These are phyloP conservation scores for Tetanocera ferruginea DNA, from an alignment of 2,888 invertebrate species.

Conservation along the genomic window DNA sequence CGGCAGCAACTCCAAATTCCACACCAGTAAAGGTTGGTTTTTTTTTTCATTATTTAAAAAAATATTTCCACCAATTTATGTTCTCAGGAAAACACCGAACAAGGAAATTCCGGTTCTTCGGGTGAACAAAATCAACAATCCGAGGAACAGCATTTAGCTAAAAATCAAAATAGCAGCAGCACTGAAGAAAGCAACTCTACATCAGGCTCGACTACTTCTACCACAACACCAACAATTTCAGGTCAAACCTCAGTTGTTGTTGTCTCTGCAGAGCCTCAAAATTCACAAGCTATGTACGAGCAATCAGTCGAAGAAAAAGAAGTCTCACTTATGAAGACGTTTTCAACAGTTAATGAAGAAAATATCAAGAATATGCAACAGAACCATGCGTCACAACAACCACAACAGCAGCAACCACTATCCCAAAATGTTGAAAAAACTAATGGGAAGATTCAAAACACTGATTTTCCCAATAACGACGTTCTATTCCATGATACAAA, in stretches of 20 bases:
- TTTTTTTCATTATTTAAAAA: not conserved
- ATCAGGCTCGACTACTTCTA: constrained; percentile 51
- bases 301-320: constrained; percentile 70
- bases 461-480: constrained; percentile 53
- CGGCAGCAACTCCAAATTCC: constrained; percentile 58
- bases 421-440: constrained; percentile 60
- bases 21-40: constrained; percentile 66
- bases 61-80: not conserved
- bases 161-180: constrained; percentile 40
- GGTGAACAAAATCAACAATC: constrained; percentile 42
- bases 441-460: constrained; percentile 63
- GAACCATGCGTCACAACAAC: constrained; percentile 45
- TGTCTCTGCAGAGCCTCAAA: constrained; percentile 55
- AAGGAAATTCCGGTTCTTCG: constrained; percentile 45
- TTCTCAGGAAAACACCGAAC: constrained; percentile 56
- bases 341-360: constrained; percentile 68
- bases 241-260: not conserved
- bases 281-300: constrained; percentile 67
- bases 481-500: constrained; percentile 50
- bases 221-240: constrained; percentile 51
- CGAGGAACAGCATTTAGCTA: constrained; percentile 37
- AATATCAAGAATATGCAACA: constrained; percentile 66
- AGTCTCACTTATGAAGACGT: constrained; percentile 67
- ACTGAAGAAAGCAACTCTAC: constrained; percentile 51
- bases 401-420: constrained; percentile 48